Conservation (phyloP, 2,888 invertebrate genomes). For the Ormyrus labotus region DNA sequence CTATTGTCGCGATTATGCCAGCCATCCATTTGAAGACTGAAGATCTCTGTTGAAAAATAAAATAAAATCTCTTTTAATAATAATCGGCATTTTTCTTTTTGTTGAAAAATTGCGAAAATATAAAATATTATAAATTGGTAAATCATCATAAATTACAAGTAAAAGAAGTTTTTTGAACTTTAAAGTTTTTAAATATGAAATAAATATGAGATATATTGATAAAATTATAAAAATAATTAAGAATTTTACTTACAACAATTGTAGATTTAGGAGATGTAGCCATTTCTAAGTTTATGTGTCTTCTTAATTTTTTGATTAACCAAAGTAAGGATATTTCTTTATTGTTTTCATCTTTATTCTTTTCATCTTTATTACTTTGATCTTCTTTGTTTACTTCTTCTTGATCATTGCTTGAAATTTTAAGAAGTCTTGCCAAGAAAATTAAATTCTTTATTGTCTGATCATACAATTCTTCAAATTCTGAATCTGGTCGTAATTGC, state of each 20-base stretch:
- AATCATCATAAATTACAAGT: no score
- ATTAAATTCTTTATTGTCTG: constrained; percentile 85
- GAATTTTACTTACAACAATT: constrained; percentile 81
- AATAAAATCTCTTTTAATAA: background rate
- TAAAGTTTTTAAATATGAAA: no score
- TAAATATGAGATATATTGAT: background rate
- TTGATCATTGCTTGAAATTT: constrained; percentile 75
- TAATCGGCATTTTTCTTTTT: no score
- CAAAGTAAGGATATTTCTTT: constrained; percentile 82
- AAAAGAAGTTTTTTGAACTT: no score
- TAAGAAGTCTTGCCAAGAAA: constrained; percentile 83
- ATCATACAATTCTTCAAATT: constrained; percentile 85
- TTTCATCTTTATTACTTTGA: constrained; percentile 61
- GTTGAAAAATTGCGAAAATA: no score
- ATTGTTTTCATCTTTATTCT: constrained; percentile 63
- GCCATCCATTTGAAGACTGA: constrained; percentile 91
- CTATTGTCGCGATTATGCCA: constrained; percentile 83
- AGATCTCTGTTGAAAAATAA: constrained; percentile 80
- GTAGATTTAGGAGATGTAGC: constrained; percentile 82
- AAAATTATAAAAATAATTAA: constrained; percentile 6
- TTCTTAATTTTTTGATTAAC: constrained; percentile 85
- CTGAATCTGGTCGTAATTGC: constrained; percentile 82
- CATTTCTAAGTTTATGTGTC: constrained; percentile 87
- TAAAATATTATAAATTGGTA: no score
- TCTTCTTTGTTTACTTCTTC: constrained; percentile 52